Conservation (phyloP, 2,797 vertebrate genomes). For the Chiloscyllium punctatum region DNA sequence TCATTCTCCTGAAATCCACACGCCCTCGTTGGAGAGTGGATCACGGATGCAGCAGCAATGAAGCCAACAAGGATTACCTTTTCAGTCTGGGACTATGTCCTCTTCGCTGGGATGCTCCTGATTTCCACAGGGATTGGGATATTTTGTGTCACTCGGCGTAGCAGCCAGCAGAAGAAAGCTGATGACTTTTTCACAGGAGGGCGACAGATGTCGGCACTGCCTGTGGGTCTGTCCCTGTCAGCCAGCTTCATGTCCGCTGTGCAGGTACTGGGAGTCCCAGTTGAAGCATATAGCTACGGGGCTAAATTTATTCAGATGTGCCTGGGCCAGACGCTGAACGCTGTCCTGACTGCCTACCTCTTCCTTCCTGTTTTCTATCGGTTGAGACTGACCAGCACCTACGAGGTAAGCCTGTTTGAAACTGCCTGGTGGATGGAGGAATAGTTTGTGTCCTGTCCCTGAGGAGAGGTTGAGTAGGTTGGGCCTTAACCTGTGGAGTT, state of each 20-base stretch:
- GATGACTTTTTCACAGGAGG: slow-evolving; percentile 85
- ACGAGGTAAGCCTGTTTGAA: slow-evolving; percentile 63
- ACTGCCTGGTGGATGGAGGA: neutral
- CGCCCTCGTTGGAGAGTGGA: no score
- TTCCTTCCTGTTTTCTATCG: slow-evolving; percentile 87
- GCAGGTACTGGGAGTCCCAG: slow-evolving; percentile 86
- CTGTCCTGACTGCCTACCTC: slow-evolving; percentile 68
- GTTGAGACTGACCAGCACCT: slow-evolving; percentile 83
- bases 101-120: slow-evolving; percentile 76
- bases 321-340: slow-evolving; percentile 75
- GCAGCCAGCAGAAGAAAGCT: slow-evolving; percentile 46
- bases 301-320: slow-evolving; percentile 89
- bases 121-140: slow-evolving; percentile 79
- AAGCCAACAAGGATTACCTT: slow-evolving; percentile 54
- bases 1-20: neutral
- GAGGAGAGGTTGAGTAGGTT: no score
- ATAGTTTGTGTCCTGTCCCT: neutral
- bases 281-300: slow-evolving; percentile 76
- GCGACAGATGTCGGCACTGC: slow-evolving; percentile 68
- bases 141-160: slow-evolving; percentile 67
- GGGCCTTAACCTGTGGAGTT: no score
- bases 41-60: neutral
- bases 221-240: slow-evolving; percentile 85
- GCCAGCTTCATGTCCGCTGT: slow-evolving; percentile 97
- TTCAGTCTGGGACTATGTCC: slow-evolving; percentile 69